Percentiles rank a stretch among this genome's conserved stretches.
phyloP scores from a whole-genome alignment of 1,140 invertebrate species.

The Parasteatoda tepidariorum region DNA sequence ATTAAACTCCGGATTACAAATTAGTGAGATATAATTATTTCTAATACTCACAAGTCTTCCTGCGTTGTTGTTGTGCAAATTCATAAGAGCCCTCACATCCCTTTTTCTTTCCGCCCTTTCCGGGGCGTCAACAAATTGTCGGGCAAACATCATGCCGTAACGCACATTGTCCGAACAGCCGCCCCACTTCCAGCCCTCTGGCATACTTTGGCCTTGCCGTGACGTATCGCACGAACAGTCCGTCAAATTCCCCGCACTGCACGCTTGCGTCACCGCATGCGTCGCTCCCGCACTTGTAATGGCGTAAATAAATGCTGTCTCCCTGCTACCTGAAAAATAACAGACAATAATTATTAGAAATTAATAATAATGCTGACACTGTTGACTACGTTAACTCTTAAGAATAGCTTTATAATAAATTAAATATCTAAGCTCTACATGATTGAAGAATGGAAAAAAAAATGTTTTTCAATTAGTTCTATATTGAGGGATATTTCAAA shows the following conservation, averaged over 20 bases:
- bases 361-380: too few species aligned
- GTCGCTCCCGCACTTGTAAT: conserved; percentile 77
- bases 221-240: conserved; percentile 76
- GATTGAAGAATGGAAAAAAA: too few species aligned
- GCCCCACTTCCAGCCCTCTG: conserved; percentile 78
- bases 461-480: too few species aligned
- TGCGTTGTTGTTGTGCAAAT: conserved; percentile 78
- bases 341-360: not conserved
- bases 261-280: conserved; percentile 76
- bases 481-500: too few species aligned
- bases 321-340: conserved; percentile 72
- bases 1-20: too few species aligned
- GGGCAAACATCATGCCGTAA: conserved; percentile 74
- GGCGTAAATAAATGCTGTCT: conserved; percentile 78
- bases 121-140: conserved; percentile 75
- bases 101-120: conserved; percentile 68
- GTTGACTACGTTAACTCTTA: too few species aligned
- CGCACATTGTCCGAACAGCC: conserved; percentile 78
- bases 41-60: conserved; percentile 73
- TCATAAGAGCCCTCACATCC: conserved; percentile 73
- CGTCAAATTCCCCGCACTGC: conserved; percentile 76
- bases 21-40: not conserved
- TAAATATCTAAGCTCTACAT: too few species aligned
- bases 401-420: too few species aligned
- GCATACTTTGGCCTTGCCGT: conserved; percentile 69